Percentiles rank a stretch among this genome's conserved stretches.
Conservation (phyloP, 2,888 invertebrate genomes). For the Trypoxylon attenuatum region DNA sequence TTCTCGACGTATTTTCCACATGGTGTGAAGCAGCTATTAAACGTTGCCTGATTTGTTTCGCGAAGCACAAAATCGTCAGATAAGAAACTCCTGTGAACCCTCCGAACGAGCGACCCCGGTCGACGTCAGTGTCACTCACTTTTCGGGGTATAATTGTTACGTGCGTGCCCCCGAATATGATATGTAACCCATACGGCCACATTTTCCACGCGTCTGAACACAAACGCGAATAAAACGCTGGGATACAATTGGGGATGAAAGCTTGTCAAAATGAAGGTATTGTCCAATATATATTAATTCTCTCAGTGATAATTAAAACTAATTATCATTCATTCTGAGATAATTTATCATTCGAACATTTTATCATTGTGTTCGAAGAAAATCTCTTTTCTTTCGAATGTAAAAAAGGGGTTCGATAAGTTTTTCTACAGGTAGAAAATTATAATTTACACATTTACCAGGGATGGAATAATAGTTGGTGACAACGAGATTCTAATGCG, state of each 20-base stretch:
- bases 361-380: too few species aligned
- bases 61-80: slow-evolving; percentile 61
- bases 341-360: too few species aligned
- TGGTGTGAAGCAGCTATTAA: slow-evolving; percentile 19
- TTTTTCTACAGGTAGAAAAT: too few species aligned
- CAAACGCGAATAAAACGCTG: slow-evolving; percentile 24
- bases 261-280: too few species aligned
- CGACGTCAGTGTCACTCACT: slow-evolving; percentile 60
- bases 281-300: too few species aligned
- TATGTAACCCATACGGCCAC: slow-evolving; percentile 29
- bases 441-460: too few species aligned
- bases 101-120: slow-evolving; percentile 18
- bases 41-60: slow-evolving; percentile 38
- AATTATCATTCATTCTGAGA: too few species aligned
- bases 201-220: slow-evolving; percentile 62
- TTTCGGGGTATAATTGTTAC: slow-evolving; percentile 61
- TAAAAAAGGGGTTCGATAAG: too few species aligned
- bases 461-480: not conserved
- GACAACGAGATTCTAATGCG: not conserved
- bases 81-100: slow-evolving; percentile 47
- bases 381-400: too few species aligned
- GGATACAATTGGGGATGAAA: slow-evolving; percentile 25
- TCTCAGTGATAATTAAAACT: too few species aligned
- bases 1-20: slow-evolving; percentile 18
- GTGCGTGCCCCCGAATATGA: slow-evolving; percentile 15